Evolutionary conservation across 2,113 vertebrate genomes (phyloP), one percentile per base, ranked within the genome.

Genomic region (Cinclus mexicanus): DNA sequence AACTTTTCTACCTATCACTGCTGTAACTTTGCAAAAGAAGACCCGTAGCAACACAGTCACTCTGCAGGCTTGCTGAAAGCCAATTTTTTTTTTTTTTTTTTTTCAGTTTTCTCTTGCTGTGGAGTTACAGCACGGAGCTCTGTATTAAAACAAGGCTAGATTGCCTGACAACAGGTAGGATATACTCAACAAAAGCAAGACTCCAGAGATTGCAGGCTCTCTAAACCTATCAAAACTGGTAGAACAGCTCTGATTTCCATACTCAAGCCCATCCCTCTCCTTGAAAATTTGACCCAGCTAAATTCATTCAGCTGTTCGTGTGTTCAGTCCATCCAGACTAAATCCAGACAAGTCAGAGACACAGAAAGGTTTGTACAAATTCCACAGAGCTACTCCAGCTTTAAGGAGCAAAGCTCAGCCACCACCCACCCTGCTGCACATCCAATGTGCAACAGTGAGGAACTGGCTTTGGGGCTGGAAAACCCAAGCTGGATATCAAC

Each of bases 91-190:
- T 37, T 93, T 37, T 93, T 25, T 37, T 37, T 93, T 53, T 33
- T 25, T 37, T 46, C 35, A 42, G 35, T 64, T 94, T 90, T 89
- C 76, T 56, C 69, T 71, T 94, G 65, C 72, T 83, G 64, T 74
- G 71, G 29, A 91, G 72, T 39, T 63, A 41, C 63, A 74, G 60
- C 13, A 60, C 57, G 59, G 70, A 77, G 59, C 42, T 85, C 74
- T 24, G 64, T 88, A 61, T 84, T 92, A 68, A 90, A 92, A 94
- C 65, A 96, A 81, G 33, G 49, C 12, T 21, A 33, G 49, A 50
- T 35, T 89, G 68, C 53, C 90, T 81, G 90, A 84, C 46, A 79
- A 64, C 83, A 92, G 52, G 64, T 64, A 61, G 37, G 17, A 75
- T 83, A 68, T 25, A 93, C 7, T 64, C 71, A 75, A 88, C 60